Evolutionary conservation across 2,797 vertebrate genomes (phyloP), one percentile per base, ranked within the genome.

Genomic region (Lithobates pipiens): DNA sequence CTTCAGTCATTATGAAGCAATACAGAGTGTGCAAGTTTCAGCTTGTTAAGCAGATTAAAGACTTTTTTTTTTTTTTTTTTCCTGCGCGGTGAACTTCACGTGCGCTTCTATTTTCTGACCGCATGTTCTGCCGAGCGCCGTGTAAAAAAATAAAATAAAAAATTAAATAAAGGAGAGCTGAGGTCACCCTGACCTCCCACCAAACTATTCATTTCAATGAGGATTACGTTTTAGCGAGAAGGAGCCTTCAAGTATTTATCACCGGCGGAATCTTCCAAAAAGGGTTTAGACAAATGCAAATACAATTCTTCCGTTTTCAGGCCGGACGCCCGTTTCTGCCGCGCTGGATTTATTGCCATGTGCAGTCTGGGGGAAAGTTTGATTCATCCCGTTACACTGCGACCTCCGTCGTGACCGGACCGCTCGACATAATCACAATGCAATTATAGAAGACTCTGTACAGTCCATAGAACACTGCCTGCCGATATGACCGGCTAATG

Each of bases 11-110:
- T 23, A 72, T 44, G 11, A 65, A 50, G 69, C 72, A 61, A 79
- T 29, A 75, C 76, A 23, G 57, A 7, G 23, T 16, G 39, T 85
- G n/a, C 84, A 85, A 76, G 84, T 85, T 70, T 36, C 39, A 70
- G 71, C 84, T 85, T 85, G 84, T 85, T 85, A 76, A 76, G 74
- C 77, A 50, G 72, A 85, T 85, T 32, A 80, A 76, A 39, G 83
- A 21, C 74, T 76, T 68, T n/a, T n/a, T n/a, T n/a, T n/a, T n/a
- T n/a, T n/a, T n/a, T n/a, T n/a, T n/a, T n/a, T n/a, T 80, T 32
- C 46, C 9, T 72, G 61, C 84, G 57, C 77, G 76, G 79, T 74
- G 42, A 80, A 70, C 44, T 61, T 71, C 75, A 80, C 63, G 67
- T 76, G 84, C 25, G 71, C 57, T 85, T 80, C 25, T 44, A n/a